Evolutionary conservation across 37 sponge, comb jelly and placozoan genomes (phyloP), one percentile per base, ranked within the genome.

Genomic region (Bolinopsis microptera): DNA sequence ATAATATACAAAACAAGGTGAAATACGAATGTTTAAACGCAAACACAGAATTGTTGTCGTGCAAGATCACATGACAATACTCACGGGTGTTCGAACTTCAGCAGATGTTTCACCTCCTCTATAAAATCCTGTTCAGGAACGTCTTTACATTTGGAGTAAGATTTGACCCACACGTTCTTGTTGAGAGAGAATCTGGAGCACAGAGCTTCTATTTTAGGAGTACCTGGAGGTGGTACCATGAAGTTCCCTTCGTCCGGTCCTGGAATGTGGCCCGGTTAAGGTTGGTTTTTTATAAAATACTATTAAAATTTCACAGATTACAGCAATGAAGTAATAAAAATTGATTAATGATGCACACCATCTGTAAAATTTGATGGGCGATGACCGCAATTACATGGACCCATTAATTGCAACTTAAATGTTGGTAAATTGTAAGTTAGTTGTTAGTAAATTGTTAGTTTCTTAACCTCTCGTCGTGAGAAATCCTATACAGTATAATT

Each of bases 91-190:
- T 86, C 36, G 30, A 86, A 86, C 9, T 35, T 40, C 26, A 86
- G 90, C 28, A 86, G 90, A 41, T 86, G n/a, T n/a, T 86, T 41
- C 13, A 86, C 61, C 36, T 86, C 90, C 61, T 86, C 90, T 16
- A 86, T 27, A 30, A 86, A 86, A 86, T 86, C 61, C 23, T 86
- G 23, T 38, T 86, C 90, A 40, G 90, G 90, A 21, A 86, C 24
- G 31, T 86, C 90, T 27, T 86, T 86, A n/a, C 41, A 39, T 30
- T 86, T 86, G 23, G 61, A 39, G 90, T 41, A 86, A 38, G 61
- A 41, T 23, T 86, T 86, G n/a, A 86, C 90, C 90, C 90, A 86
- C 25, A 86, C 90, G 30, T 86, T 39, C 61, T 41, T 28, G 35
- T 34, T 35, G 37, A 77, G 35, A 26, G 74, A 26, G 80, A 77